Evolutionary conservation across 2,113 vertebrate genomes (phyloP).

Genomic region (Parus major): DNA sequence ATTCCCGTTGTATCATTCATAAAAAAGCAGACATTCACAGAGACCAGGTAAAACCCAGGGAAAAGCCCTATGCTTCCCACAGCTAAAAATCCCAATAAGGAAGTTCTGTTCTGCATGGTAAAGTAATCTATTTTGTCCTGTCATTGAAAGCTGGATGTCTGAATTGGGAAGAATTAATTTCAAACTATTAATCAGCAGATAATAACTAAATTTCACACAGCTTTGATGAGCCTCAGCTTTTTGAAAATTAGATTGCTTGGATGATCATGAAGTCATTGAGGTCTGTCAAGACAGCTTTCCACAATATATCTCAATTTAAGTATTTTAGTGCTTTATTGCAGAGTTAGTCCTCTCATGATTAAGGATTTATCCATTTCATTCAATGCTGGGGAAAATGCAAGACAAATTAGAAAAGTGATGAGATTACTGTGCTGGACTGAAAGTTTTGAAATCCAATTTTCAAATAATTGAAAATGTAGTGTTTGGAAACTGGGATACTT

Average conservation of each 20-base stretch:
- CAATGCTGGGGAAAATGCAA: background rate
- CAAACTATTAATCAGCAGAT: conserved; percentile 12
- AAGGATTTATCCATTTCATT: background rate
- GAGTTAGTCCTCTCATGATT: background rate
- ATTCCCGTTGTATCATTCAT: background rate
- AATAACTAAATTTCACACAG: conserved; percentile 9
- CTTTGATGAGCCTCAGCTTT: conserved; percentile 8
- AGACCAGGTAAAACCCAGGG: background rate
- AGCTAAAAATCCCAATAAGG: background rate
- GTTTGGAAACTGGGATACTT: background rate
- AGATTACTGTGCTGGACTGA: conserved; percentile 1
- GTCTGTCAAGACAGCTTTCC: conserved; percentile 8
- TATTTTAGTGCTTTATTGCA: conserved; percentile 25
- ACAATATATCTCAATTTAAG: background rate
- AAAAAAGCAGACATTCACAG: background rate
- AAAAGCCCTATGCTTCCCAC: background rate
- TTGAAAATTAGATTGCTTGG: conserved; percentile 31
- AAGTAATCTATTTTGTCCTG: background rate
- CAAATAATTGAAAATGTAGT: background rate
- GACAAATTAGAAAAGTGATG: background rate
- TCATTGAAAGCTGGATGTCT: background rate
- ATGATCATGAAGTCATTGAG: background rate
- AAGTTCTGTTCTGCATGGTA: background rate
- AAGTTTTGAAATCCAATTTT: conserved; percentile 43
- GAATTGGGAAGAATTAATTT: conserved; percentile 20